Conservation (phyloP, 2,888 invertebrate genomes). For the Mantis religiosa region DNA sequence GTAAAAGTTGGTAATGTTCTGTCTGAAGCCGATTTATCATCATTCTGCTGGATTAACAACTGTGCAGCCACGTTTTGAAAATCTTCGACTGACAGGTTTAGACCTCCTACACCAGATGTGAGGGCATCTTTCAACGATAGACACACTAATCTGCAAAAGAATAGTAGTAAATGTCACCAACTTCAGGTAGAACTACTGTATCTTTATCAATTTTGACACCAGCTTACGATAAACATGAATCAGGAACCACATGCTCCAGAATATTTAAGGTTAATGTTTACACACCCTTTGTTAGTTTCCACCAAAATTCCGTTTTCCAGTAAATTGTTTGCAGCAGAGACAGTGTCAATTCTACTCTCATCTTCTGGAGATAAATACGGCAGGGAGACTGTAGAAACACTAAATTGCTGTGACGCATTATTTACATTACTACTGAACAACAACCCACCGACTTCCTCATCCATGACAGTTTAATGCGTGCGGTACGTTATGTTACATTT, state of each 20-base stretch:
- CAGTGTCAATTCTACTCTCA: constrained; percentile 25
- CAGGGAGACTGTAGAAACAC: constrained; percentile 15
- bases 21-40: constrained; percentile 19
- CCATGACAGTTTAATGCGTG: constrained; percentile 19
- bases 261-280: constrained; percentile 9
- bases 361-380: constrained; percentile 1
- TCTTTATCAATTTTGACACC: not conserved
- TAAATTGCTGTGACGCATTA: constrained; percentile 20
- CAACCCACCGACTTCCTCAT: constrained; percentile 25
- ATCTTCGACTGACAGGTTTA: constrained; percentile 48
- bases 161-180: not conserved
- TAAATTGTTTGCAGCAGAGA: constrained; percentile 45
- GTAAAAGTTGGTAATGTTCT: not conserved
- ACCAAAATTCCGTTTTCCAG: constrained; percentile 47
- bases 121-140: constrained; percentile 48
- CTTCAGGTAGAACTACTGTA: not conserved
- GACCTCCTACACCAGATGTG: constrained; percentile 42
- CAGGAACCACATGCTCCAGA: not conserved
- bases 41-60: constrained; percentile 43
- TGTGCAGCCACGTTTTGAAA: constrained; percentile 46
- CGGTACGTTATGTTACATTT: not conserved
- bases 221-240: not conserved
- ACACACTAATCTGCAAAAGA: constrained; percentile 45
- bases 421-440: constrained; percentile 13
- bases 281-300: constrained; percentile 46